Evolutionary conservation across 2,888 invertebrate genomes (phyloP), one percentile per base, ranked within the genome.

Genomic region (Lochmaea capreae): DNA sequence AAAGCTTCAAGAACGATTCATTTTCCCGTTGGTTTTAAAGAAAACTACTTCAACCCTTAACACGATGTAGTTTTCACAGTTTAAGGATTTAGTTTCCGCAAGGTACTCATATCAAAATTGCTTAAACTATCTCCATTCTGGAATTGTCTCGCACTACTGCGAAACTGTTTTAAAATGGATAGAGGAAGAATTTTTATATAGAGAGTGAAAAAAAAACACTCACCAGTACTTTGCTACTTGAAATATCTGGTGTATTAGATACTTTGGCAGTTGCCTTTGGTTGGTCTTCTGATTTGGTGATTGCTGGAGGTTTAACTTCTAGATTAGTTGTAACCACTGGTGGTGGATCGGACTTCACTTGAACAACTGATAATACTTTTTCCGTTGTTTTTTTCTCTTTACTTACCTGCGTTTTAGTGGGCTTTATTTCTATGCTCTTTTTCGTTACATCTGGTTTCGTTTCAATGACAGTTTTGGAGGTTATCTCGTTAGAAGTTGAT

Each of bases 231-330:
- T 79, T 81, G 71, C 80, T 81, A 52, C 79, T 67, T 42, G 78
- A 63, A 65, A 76, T 70, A 61, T 76, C 73, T 6, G 79, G 78
- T 63, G 78, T 77, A 42, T 79, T 75, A n/a, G 88, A 87, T 10
- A 88, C 85, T 78, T 87, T 87, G 81, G 89, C 88, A 65, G 79
- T 82, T 14, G 82, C 76, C 74, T 83, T 79, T 22, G 82, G 77
- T 75, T 83, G 79, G 52, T 80, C 82, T 76, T 84, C 82, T 49
- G 85, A 82, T 81, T 85, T 85, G 52, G 83, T 83, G 0, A 90
- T 89, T 10, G 90, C 87, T 12, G 89, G 88, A 39, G 90, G 84
- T 26, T 91, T 89, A 61, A 91, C 89, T 87, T 91, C 90, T 11
- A 87, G 84, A 78, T 90, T 89, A 84, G 90, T 39, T 39, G 33